These are phyloP conservation scores for Lepidurus couesii DNA, from an alignment of 1,140 invertebrate species.

Conservation along the genomic window DNA sequence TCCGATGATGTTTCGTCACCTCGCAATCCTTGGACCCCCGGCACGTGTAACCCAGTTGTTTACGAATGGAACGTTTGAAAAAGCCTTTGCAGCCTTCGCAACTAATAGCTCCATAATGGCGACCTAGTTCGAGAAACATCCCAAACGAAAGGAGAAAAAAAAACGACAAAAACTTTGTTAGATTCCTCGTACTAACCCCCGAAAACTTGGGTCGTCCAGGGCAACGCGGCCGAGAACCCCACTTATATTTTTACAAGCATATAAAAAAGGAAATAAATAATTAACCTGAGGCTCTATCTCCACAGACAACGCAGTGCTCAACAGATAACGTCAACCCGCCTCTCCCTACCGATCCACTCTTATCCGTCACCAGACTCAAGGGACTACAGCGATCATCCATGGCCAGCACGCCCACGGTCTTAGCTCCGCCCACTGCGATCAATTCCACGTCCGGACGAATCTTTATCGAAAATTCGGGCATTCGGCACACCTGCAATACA, in stretches of 20 bases:
- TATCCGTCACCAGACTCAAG: constrained; percentile 25
- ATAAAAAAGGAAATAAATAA: not conserved
- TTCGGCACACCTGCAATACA: not conserved
- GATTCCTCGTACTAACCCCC: no score
- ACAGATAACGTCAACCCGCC: constrained; percentile 51
- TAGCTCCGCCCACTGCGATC: constrained; percentile 2
- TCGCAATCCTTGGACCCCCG: constrained; percentile 90
- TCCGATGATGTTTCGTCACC: constrained; percentile 93
- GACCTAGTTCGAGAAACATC: constrained; percentile 50
- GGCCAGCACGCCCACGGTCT: not conserved
- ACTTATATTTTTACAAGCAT: not conserved
- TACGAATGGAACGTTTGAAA: constrained; percentile 86
- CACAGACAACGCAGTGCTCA: constrained; percentile 89
- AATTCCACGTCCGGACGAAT: not conserved
- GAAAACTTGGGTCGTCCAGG: no score
- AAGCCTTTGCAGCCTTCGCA: constrained; percentile 91
- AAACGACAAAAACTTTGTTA: not conserved
- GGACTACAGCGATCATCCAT: constrained; percentile 23
- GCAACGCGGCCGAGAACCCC: no score
- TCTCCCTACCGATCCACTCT: constrained; percentile 32
- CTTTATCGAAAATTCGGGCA: constrained; percentile 3
- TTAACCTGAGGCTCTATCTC: constrained; percentile 75
- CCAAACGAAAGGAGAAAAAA: constrained; percentile 1
- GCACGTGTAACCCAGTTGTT: constrained; percentile 92
- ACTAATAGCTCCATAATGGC: constrained; percentile 90